Percentiles rank a stretch among this genome's conserved stretches.
These are phyloP conservation scores for Heliconius ismenius DNA, from an alignment of 2,888 invertebrate genomes.

Conservation along the genomic window DNA sequence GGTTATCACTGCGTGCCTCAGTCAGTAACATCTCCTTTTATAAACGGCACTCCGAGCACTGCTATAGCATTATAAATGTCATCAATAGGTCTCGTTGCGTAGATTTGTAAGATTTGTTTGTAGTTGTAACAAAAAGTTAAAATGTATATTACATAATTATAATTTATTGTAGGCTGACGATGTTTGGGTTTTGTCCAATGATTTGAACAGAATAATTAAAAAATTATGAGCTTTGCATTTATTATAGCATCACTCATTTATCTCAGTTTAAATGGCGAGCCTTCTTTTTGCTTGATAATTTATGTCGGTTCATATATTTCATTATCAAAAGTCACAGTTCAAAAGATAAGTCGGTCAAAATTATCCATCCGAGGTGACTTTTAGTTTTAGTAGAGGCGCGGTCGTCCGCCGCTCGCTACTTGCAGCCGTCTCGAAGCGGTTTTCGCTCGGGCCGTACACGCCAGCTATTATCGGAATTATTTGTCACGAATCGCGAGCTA, in stretches of 20 bases:
- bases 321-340: slow-evolving; percentile 58
- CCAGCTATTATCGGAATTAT: slow-evolving; percentile 53
- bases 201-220: background rate
- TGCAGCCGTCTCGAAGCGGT: slow-evolving; percentile 63
- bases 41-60: too few relatives aligned
- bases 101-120: too few relatives aligned
- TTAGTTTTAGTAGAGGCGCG: slow-evolving; percentile 33
- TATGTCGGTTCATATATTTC: slow-evolving; percentile 53
- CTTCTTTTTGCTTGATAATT: slow-evolving; percentile 63
- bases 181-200: background rate
- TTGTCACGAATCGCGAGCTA: slow-evolving; percentile 49
- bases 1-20: too few relatives aligned
- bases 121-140: too few relatives aligned
- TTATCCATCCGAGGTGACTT: slow-evolving; percentile 25
- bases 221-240: too few relatives aligned
- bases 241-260: background rate
- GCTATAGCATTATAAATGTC: too few relatives aligned
- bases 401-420: slow-evolving; percentile 45
- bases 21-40: too few relatives aligned
- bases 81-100: too few relatives aligned
- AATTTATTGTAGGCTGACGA: background rate
- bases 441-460: slow-evolving; percentile 48
- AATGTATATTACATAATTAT: too few relatives aligned
- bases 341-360: slow-evolving; percentile 23
- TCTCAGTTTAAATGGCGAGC: slow-evolving; percentile 55